These are phyloP conservation scores for Euplexia lucipara DNA, from an alignment of 2,888 invertebrate genomes.

Conservation along the genomic window DNA sequence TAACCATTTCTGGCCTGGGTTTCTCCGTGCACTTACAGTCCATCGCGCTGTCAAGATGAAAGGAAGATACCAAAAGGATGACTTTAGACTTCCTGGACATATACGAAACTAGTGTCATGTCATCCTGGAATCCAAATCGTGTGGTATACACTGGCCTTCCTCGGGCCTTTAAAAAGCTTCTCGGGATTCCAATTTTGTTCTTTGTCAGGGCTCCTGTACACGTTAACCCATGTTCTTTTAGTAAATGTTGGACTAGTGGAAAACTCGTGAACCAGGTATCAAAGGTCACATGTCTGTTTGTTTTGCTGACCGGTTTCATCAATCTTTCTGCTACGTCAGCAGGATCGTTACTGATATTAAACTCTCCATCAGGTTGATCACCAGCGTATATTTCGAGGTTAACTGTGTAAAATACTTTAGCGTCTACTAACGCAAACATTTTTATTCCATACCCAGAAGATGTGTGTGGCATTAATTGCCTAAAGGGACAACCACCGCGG, in stretches of 20 bases:
- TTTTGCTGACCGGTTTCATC: conserved; percentile 27
- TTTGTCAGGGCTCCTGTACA: conserved; percentile 29
- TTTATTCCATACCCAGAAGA: conserved; percentile 44
- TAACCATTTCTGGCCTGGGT: conserved; percentile 37
- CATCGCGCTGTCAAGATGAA: conserved; percentile 23
- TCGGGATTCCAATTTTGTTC: conserved; percentile 26
- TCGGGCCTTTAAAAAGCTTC: conserved; percentile 10
- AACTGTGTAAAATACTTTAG: conserved; percentile 39
- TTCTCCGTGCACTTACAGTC: conserved; percentile 23
- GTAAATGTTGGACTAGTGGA: conserved; percentile 27
- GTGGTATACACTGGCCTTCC: conserved; percentile 19
- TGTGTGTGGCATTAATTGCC: conserved; percentile 30
- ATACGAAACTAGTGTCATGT: conserved; percentile 37
- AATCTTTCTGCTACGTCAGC: conserved; percentile 36
- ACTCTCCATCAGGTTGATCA: conserved; percentile 39
- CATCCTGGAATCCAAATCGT: conserved; percentile 35
- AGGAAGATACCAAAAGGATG: conserved; percentile 27
- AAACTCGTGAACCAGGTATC: conserved; percentile 26
- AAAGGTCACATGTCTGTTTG: conserved; percentile 37
- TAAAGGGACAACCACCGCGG: conserved; percentile 37
- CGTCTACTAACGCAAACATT: conserved; percentile 45
- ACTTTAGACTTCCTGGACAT: conserved; percentile 29
- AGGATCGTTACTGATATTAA: conserved; percentile 24
- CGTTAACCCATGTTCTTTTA: conserved; percentile 25
- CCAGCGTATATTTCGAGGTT: conserved; percentile 51